phyloP scores from a whole-genome alignment of 2,113 vertebrate species.

The Salvelinus fontinalis region DNA sequence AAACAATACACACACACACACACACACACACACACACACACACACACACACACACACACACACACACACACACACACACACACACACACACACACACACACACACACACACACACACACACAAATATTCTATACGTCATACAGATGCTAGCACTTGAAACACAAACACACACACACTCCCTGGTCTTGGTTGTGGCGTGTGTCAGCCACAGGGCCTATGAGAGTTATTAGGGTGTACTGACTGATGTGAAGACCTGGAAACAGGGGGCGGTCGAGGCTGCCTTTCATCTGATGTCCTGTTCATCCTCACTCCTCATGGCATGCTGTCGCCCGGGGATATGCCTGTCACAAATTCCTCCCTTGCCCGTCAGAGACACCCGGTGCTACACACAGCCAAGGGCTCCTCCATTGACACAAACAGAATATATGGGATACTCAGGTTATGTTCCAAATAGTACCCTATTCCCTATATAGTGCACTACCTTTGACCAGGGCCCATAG shows the following conservation, averaged over 20 bases:
- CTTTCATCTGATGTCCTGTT: constrained; percentile 77
- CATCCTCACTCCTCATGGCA: constrained; percentile 60
- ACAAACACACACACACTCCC: not conserved
- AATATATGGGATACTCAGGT: constrained; percentile 1
- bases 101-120: not conserved
- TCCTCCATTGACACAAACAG: constrained; percentile 28
- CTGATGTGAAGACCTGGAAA: constrained; percentile 70
- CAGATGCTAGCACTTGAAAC: not conserved
- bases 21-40: no score
- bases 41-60: no score
- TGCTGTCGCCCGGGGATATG: constrained; percentile 31
- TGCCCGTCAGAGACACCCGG: constrained; percentile 55
- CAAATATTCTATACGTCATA: not conserved
- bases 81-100: not conserved
- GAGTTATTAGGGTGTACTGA: constrained; percentile 56
- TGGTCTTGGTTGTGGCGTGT: constrained; percentile 4
- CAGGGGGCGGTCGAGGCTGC: constrained; percentile 52
- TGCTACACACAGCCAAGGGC: constrained; percentile 24
- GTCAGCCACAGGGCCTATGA: constrained; percentile 37
- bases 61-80: constrained; percentile 1
- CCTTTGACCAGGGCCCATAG: no score
- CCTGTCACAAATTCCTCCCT: constrained; percentile 76
- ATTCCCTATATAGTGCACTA: no score
- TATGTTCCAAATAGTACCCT: no score
- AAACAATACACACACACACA: no score